These are phyloP conservation scores for Drosophila buzzatii DNA, from an alignment of 2,888 invertebrate genomes.

Conservation along the genomic window DNA sequence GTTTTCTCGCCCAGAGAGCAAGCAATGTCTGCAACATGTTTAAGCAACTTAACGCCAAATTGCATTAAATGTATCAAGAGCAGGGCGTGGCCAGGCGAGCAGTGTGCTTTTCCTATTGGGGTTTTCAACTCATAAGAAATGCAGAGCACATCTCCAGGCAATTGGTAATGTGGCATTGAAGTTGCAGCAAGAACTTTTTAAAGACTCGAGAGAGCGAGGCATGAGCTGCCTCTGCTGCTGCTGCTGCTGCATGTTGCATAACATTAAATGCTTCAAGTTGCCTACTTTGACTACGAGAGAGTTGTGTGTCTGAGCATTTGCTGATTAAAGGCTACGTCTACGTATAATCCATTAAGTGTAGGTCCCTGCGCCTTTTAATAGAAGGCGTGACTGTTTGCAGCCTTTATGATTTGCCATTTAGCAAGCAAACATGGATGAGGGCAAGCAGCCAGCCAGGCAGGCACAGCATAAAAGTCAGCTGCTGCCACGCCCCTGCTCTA, in stretches of 20 bases:
- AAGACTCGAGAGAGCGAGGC: conserved; percentile 21
- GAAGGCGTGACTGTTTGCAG: conserved; percentile 77
- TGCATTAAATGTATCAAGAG: conserved; percentile 33
- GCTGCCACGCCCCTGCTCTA: not conserved
- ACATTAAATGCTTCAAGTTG: conserved; percentile 26
- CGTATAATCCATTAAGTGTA: conserved; percentile 57
- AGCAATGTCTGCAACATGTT: conserved; percentile 22
- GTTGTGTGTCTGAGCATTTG: conserved; percentile 34
- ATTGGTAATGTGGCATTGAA: conserved; percentile 70
- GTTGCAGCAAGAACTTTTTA: conserved; percentile 53
- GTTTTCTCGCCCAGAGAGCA: conserved; percentile 31
- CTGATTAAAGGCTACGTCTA: conserved; percentile 73
- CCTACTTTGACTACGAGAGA: not conserved
- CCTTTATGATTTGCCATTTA: conserved; percentile 59
- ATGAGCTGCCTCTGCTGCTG: conserved; percentile 35
- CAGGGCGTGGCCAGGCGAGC: not conserved
- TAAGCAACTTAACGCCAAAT: conserved; percentile 34
- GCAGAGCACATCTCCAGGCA: conserved; percentile 60
- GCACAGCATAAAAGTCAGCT: conserved; percentile 1
- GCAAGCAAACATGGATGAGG: not conserved
- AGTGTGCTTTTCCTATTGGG: not conserved
- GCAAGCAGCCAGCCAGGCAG: not conserved
- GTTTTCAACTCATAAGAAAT: conserved; percentile 35
- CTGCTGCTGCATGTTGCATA: conserved; percentile 37
- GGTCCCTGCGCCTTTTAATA: conserved; percentile 54